Base-by-base conservation (phyloP, 2,888 invertebrate genomes). In the Colostygia pectinataria region DNA sequence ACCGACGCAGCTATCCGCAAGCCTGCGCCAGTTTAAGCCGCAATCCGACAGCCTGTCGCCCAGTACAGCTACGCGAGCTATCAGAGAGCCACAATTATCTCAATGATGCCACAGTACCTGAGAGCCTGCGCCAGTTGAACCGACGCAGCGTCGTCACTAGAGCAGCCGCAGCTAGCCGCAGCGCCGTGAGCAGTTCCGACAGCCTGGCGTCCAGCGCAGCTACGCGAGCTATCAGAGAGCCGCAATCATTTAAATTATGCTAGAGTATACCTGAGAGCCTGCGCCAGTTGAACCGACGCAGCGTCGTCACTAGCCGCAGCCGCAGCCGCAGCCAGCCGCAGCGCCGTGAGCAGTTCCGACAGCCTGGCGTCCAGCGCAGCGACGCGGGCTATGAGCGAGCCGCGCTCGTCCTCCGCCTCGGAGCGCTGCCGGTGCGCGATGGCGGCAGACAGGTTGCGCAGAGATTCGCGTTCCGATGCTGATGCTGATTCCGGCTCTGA, bases 361-460 rank as follows among this genome's bases (percentile, higher is more conserved):
- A 96, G 92, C 28, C 94, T 87, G 77, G 93, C 94, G 82, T 96
- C 96, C 2, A 82, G 65, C 36, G 72, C 67, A 55, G 75, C 68
- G 64, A 73, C 84, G 24, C 79, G 75, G 42, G 72, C 74, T 47
- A 73, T 63, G 62, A 74, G 71, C 52, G 76, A 64, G 36, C 77
- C 84, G 64, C 77, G 77, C 74, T 74, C 81, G 65, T 90, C 92
- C 70, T 91, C 92, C 34, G 91, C 89, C 71, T 93, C 93, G 53
- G 92, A 91, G 59, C 93, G 92, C 67, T 95, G 95, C 0, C 95
- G 92, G 69, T 92, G 92, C 37, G 94, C 91, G 71, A 95, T 95
- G 41, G 95, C 94, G 63, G 95, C 95, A 0, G 95, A 94, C 5
- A 96, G 83, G 76, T 94, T 95, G 66, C 95, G 95, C 29, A 96